Evolutionary conservation across 2,888 invertebrate genomes (phyloP).

Genomic region (Pseudolycoriella hygida): DNA sequence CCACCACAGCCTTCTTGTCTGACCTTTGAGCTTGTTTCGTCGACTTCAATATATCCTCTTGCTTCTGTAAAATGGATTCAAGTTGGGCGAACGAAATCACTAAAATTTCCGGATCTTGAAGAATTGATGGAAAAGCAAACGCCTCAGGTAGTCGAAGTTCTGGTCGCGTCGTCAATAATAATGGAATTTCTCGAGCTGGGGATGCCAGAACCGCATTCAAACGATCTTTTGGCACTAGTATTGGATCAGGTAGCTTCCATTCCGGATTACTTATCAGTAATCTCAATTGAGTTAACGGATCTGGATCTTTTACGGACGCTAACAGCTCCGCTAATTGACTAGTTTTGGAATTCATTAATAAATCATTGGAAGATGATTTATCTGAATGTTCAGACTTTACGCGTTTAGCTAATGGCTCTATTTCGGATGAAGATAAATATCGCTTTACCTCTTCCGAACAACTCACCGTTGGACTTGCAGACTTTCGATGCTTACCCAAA

Average conservation of each 20-base stretch:
- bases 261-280: constrained; percentile 45
- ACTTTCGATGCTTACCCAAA: constrained; percentile 46
- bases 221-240: constrained; percentile 60
- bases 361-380: neutral
- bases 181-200: constrained; percentile 61
- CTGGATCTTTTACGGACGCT: constrained; percentile 33
- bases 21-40: neutral
- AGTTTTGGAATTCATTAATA: neutral
- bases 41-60: constrained; percentile 4
- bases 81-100: constrained; percentile 60
- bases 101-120: constrained; percentile 60
- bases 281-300: constrained; percentile 52
- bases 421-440: constrained; percentile 12
- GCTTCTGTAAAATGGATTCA: constrained; percentile 35
- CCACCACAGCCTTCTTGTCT: neutral
- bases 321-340: constrained; percentile 23
- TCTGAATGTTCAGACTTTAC: constrained; percentile 29
- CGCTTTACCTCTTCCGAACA: constrained; percentile 53
- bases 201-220: constrained; percentile 49
- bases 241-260: constrained; percentile 61
- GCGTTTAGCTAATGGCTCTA: constrained; percentile 32
- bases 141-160: constrained; percentile 58
- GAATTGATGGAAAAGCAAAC: constrained; percentile 48
- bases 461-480: constrained; percentile 53
- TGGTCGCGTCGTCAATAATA: constrained; percentile 49